Conservation (phyloP, 2,797 vertebrate species). For the Arctocebus calabarensis region DNA sequence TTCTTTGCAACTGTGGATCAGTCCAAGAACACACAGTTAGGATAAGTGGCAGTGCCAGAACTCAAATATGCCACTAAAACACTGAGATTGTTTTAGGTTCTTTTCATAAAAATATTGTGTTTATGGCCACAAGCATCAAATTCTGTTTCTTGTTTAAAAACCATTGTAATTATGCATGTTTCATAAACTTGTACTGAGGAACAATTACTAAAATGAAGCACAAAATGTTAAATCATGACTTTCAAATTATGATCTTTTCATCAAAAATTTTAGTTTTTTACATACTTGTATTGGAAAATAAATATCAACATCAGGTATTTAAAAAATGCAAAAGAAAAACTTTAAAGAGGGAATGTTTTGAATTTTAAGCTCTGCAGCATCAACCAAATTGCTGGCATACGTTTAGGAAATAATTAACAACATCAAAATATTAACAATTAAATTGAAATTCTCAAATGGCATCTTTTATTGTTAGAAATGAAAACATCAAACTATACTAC, state of each 20-base stretch:
- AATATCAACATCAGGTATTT: slow-evolving; percentile 43
- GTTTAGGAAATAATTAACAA: slow-evolving; percentile 70
- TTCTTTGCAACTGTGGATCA: background rate
- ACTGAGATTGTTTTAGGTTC: background rate
- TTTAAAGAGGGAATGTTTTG: background rate
- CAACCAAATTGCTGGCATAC: slow-evolving; percentile 48
- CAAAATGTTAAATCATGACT: slow-evolving; percentile 57
- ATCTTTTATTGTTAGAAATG: slow-evolving; percentile 41
- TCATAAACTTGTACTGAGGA: slow-evolving; percentile 56
- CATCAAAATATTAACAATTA: slow-evolving; percentile 69
- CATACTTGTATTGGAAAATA: slow-evolving; percentile 33
- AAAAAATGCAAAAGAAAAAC: slow-evolving; percentile 61
- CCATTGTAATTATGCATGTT: slow-evolving; percentile 64
- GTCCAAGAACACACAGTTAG: background rate
- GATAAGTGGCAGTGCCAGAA: background rate
- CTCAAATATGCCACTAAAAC: background rate
- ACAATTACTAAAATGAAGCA: slow-evolving; percentile 25
- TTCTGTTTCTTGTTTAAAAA: slow-evolving; percentile 73
- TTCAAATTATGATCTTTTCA: slow-evolving; percentile 47
- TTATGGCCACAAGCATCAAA: slow-evolving; percentile 4
- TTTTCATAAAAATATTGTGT: slow-evolving; percentile 35
- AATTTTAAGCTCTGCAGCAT: slow-evolving; percentile 54
- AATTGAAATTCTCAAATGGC: slow-evolving; percentile 53
- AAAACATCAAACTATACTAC: slow-evolving; percentile 51
- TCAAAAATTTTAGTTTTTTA: slow-evolving; percentile 41